Evolutionary conservation across 2,888 invertebrate genomes (phyloP).

Genomic region (Drosophila colorata): DNA sequence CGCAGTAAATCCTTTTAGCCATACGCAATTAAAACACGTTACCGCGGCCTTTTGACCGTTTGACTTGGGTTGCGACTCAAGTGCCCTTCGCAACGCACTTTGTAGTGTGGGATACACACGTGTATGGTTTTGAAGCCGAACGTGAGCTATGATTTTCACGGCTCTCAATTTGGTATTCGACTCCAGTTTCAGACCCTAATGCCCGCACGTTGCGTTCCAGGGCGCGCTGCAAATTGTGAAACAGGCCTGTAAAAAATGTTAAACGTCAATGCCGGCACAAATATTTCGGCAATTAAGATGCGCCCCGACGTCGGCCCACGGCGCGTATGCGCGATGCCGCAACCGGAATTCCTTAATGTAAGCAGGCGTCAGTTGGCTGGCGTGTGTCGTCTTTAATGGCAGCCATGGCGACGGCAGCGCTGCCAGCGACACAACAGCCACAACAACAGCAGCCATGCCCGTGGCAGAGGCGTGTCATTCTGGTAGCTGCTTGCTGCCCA

Average conservation of each 20-base stretch:
- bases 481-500: conserved; percentile 7
- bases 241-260: conserved; percentile 40
- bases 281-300: conserved; percentile 72
- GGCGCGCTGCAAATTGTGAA: conserved; percentile 29
- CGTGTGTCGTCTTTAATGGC: conserved; percentile 74
- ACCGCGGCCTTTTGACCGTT: conserved; percentile 41
- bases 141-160: conserved; percentile 35
- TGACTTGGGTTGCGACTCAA: conserved; percentile 48
- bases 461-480: conserved; percentile 19
- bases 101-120: conserved; percentile 26
- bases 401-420: conserved; percentile 58
- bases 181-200: conserved; percentile 22
- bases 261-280: conserved; percentile 45
- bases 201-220: conserved; percentile 34
- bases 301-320: conserved; percentile 38
- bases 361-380: conserved; percentile 76
- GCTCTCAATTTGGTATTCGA: conserved; percentile 16
- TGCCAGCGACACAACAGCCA: conserved; percentile 8
- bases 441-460: conserved; percentile 10
- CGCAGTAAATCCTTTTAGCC: conserved; percentile 52
- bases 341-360: conserved; percentile 71
- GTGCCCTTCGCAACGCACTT: conserved; percentile 20
- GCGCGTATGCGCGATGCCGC: conserved; percentile 54
- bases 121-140: conserved; percentile 11
- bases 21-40: conserved; percentile 67